Evolutionary conservation across 2,113 vertebrate species (phyloP).

Genomic region (Fregetta grallaria): DNA sequence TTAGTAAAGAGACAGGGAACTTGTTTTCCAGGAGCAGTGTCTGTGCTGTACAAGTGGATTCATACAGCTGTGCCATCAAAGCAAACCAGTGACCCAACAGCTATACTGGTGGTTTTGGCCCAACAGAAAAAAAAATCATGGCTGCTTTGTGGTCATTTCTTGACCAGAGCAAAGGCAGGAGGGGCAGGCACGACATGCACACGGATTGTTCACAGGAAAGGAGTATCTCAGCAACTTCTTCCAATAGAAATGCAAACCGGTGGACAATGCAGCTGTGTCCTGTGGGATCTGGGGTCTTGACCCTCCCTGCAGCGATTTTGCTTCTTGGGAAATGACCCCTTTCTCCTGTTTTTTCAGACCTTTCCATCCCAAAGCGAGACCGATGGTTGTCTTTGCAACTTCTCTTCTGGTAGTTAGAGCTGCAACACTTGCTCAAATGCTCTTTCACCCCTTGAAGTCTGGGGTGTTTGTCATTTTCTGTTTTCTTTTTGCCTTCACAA

Average conservation of each 20-base stretch:
- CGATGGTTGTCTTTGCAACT: accelerated
- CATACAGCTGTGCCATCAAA: background rate
- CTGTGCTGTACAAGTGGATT: background rate
- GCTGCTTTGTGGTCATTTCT: background rate
- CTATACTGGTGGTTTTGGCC: background rate
- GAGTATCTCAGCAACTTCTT: background rate
- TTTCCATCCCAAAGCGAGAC: background rate
- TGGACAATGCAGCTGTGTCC: accelerated
- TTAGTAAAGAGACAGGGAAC: background rate
- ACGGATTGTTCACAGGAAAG: background rate
- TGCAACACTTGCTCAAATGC: background rate
- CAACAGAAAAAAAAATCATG: background rate
- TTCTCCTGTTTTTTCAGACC: background rate
- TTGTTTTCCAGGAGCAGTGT: background rate
- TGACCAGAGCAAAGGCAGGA: background rate
- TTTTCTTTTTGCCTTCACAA: background rate
- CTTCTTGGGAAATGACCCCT: background rate
- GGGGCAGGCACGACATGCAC: accelerated
- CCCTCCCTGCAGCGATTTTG: background rate
- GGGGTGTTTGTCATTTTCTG: background rate
- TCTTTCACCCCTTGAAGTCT: background rate
- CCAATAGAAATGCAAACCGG: accelerated
- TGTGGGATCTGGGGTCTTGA: background rate
- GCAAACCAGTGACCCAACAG: background rate
- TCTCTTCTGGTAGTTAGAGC: too few species aligned